A percentile compares a stretch with the other conserved stretches of the same genome.
These are phyloP conservation scores for Kryptolebias marmoratus DNA, from an alignment of 2,113 vertebrate genomes.

Conservation along the genomic window DNA sequence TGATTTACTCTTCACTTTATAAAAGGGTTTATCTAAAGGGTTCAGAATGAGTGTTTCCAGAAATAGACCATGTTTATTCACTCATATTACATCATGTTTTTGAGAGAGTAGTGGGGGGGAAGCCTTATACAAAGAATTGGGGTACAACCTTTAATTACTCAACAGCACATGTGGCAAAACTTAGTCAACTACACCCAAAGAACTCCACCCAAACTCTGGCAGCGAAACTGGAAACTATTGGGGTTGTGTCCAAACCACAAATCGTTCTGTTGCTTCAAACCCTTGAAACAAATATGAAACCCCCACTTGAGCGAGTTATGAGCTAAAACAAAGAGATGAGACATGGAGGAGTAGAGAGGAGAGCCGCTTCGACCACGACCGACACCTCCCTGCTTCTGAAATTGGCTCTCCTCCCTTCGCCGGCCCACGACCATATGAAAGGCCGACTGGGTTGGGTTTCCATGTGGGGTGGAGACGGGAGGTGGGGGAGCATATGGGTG, in stretches of 20 bases:
- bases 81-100: conserved; percentile 28
- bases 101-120: conserved; percentile 5
- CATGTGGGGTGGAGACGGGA: conserved; percentile 66
- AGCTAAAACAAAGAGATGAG: conserved; percentile 60
- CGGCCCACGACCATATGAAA: conserved; percentile 72
- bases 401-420: conserved; percentile 45
- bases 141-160: conserved; percentile 53
- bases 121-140: conserved; percentile 29
- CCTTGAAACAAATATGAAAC: conserved; percentile 22
- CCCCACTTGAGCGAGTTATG: conserved; percentile 26
- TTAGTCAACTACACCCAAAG: conserved; percentile 62
- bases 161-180: conserved; percentile 65
- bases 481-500: conserved; percentile 27
- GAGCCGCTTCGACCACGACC: conserved; percentile 30
- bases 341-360: conserved; percentile 31
- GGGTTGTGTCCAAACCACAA: conserved; percentile 54
- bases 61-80: background rate
- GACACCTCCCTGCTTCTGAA: conserved; percentile 56
- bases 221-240: conserved; percentile 41
- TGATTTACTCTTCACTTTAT: background rate
- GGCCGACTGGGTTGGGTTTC: conserved; percentile 64
- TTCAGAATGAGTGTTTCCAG: conserved; percentile 8
- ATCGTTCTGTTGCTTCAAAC: conserved; percentile 38
- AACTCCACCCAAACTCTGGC: conserved; percentile 54
- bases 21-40: background rate